Percentiles rank a stretch among this genome's conserved stretches.
Conservation (phyloP, 2,797 vertebrate species). For the Bradypodion ventrale region DNA sequence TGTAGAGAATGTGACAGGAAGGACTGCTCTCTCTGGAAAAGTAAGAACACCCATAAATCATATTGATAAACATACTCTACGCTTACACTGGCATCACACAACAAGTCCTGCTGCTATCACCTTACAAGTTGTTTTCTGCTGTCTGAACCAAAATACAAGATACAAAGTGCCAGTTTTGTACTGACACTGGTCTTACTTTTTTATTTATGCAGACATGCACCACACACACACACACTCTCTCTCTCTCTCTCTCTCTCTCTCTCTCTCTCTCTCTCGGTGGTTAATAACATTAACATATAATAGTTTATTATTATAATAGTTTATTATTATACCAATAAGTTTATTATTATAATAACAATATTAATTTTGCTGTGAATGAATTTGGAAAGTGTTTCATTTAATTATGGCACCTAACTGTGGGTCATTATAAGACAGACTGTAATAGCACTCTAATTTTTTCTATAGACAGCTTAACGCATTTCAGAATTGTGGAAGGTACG, state of each 20-base stretch:
- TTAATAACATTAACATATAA: no score
- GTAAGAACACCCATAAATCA: background rate
- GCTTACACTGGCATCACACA: background rate
- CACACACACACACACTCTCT: no score
- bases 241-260: no score
- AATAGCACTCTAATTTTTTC: no score
- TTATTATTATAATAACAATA: no score
- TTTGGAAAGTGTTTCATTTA: background rate
- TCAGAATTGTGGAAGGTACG: no score
- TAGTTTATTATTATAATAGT: no score
- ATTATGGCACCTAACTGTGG: background rate
- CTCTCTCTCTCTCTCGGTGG: no score
- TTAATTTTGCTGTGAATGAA: background rate
- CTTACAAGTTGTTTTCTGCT: background rate
- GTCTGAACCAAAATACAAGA: background rate
- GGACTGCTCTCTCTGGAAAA: background rate
- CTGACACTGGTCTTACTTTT: background rate
- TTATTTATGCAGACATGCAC: no score
- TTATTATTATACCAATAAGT: no score
- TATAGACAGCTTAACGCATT: no score
- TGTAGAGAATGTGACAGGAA: background rate
- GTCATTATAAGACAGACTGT: no score
- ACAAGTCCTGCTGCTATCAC: background rate
- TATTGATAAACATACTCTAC: background rate
- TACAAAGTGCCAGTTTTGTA: background rate